phyloP scores from a whole-genome alignment of 2,113 vertebrate genomes.

The Sciurus niger region DNA sequence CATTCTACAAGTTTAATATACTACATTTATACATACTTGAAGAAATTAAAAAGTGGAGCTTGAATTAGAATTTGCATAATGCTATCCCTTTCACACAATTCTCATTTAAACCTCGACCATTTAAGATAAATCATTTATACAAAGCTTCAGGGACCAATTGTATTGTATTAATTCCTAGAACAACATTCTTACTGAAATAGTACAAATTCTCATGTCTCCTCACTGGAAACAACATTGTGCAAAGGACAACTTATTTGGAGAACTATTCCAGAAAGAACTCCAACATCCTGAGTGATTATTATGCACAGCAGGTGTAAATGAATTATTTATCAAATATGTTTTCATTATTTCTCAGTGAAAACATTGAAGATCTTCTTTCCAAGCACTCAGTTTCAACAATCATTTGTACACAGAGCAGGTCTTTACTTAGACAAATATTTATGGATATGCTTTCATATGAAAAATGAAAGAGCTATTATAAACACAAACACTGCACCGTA shows the following conservation, averaged over 20 bases:
- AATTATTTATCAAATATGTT: conserved; percentile 91
- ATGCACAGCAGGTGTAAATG: conserved; percentile 89
- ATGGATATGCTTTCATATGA: conserved; percentile 81
- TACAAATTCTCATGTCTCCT: conserved; percentile 54
- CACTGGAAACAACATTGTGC: conserved; percentile 64
- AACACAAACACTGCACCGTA: conserved; percentile 75
- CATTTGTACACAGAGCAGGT: conserved; percentile 87
- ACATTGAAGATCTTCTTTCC: conserved; percentile 83
- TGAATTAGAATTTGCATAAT: background rate
- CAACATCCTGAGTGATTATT: conserved; percentile 87
- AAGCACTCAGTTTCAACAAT: conserved; percentile 83
- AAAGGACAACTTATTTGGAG: conserved; percentile 82
- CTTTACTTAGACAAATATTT: conserved; percentile 89
- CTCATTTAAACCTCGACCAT: conserved; percentile 66
- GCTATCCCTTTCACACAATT: background rate
- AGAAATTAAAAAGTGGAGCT: background rate
- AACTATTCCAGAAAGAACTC: conserved; percentile 83
- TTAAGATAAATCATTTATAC: conserved; percentile 68
- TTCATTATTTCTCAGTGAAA: conserved; percentile 88
- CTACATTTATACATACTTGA: background rate
- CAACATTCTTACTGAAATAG: conserved; percentile 65
- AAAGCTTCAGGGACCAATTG: conserved; percentile 51
- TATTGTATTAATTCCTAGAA: conserved; percentile 60
- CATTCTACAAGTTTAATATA: background rate
- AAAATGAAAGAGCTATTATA: conserved; percentile 84